phyloP scores from a whole-genome alignment of 35 echinoderm and acorn worm species.

The Ophioderma brevispina region DNA sequence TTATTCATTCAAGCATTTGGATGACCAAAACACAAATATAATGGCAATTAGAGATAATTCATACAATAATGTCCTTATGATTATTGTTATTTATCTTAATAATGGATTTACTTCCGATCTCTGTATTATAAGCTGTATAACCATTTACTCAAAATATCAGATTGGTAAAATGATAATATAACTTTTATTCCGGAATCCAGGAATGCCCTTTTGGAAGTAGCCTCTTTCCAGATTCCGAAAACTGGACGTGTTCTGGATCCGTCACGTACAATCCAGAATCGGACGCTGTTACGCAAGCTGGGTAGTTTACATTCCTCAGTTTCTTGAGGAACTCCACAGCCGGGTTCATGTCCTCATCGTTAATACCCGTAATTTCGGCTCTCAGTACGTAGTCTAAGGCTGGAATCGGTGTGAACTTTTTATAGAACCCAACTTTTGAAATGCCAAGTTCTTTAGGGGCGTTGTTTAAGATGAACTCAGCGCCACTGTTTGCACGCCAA shows the following conservation, averaged over 20 bases:
- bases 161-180: too few relatives aligned
- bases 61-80: too few relatives aligned
- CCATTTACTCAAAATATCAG: too few relatives aligned
- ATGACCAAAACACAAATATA: too few relatives aligned
- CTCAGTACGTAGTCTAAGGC: constrained; percentile 36
- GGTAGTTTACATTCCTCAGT: neutral
- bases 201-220: neutral
- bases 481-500: constrained; percentile 18
- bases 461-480: constrained; percentile 45
- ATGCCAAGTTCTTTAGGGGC: constrained; percentile 40
- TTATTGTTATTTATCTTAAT: too few relatives aligned
- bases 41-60: too few relatives aligned
- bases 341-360: neutral
- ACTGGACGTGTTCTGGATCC: constrained; percentile 21
- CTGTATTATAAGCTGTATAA: too few relatives aligned
- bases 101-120: too few relatives aligned
- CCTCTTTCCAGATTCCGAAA: constrained; percentile 4
- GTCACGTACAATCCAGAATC: constrained; percentile 21
- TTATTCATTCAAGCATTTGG: too few relatives aligned
- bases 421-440: constrained; percentile 21
- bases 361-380: constrained; percentile 19
- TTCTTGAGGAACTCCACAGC: constrained; percentile 27
- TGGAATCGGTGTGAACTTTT: constrained; percentile 14
- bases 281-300: neutral
- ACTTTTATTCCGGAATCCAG: constrained; percentile 19